Conservation (phyloP, 2,113 vertebrate species). For the Muscicapa adusta region DNA sequence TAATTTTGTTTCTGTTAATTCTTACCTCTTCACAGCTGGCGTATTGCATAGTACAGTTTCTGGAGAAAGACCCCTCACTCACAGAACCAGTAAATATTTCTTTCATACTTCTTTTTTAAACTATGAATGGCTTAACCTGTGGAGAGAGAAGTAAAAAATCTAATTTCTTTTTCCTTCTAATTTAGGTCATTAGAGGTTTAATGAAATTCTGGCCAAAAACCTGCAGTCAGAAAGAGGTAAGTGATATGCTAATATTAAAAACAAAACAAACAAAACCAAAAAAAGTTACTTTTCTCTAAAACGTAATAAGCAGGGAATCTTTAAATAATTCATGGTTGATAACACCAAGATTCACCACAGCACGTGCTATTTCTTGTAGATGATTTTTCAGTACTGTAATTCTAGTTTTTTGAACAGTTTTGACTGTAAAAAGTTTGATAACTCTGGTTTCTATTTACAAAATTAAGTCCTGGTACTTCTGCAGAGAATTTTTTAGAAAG, state of each 20-base stretch:
- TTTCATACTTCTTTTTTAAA: not conserved
- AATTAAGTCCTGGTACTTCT: not conserved
- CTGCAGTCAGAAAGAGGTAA: slow-evolving; percentile 99
- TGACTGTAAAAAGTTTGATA: not conserved
- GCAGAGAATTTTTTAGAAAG: not conserved
- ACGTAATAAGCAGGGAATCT: not conserved
- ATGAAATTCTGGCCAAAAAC: slow-evolving; percentile 99
- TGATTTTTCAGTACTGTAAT: not conserved
- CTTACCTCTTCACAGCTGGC: slow-evolving; percentile 82
- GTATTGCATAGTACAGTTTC: slow-evolving; percentile 99
- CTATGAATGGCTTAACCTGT: not conserved
- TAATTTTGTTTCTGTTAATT: slow-evolving; percentile 17
- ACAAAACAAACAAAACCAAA: no score
- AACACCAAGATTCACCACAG: not conserved
- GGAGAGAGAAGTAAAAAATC: not conserved
- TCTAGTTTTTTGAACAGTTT: not conserved
- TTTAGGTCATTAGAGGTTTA: slow-evolving; percentile 97
- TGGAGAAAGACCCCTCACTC: slow-evolving; percentile 99
- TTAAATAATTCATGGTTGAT: not conserved
- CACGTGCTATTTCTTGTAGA: not conserved
- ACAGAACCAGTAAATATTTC: slow-evolving; percentile 91
- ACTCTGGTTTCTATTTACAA: not conserved
- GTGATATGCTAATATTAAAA: not conserved
- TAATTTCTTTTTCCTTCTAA: not conserved
- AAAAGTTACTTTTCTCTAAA: not conserved